phyloP scores from a whole-genome alignment of 1,140 invertebrate genomes.

The Pseudomyrmex gracilis region DNA sequence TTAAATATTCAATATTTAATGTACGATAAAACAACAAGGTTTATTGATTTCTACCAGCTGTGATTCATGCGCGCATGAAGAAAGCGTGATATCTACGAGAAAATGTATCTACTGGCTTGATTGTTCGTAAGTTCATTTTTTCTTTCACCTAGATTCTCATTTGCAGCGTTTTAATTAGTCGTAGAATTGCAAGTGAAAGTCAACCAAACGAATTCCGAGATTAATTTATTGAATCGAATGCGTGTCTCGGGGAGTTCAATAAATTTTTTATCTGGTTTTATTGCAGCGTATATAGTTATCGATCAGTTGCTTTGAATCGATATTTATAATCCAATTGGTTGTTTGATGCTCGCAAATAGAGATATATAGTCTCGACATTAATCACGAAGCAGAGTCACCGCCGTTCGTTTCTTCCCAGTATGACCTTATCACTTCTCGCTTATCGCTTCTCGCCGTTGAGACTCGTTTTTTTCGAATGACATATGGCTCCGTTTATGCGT shows the following conservation, averaged over 20 bases:
- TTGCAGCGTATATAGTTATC: neutral
- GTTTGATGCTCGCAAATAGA: neutral
- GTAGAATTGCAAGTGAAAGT: conserved; percentile 28
- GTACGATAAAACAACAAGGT: neutral
- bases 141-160: neutral
- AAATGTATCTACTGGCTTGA: conserved; percentile 3
- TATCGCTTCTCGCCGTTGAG: conserved; percentile 67
- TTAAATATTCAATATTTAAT: no score
- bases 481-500: conserved; percentile 51
- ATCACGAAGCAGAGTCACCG: conserved; percentile 58
- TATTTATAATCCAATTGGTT: neutral
- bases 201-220: neutral
- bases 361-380: conserved; percentile 72
- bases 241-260: neutral
- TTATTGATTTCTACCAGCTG: neutral
- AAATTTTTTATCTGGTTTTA: neutral
- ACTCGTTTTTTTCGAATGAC: conserved; percentile 47
- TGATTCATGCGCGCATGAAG: neutral
- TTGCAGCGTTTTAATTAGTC: neutral
- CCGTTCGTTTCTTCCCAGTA: conserved; percentile 62
- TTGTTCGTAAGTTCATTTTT: conserved; percentile 7
- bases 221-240: neutral
- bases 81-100: conserved; percentile 34
- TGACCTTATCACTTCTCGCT: conserved; percentile 68
- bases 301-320: neutral